A percentile compares a stretch with the other conserved stretches of the same genome.
Evolutionary conservation across 2,113 vertebrate species (phyloP).

Genomic region (Plectropomus leopardus): DNA sequence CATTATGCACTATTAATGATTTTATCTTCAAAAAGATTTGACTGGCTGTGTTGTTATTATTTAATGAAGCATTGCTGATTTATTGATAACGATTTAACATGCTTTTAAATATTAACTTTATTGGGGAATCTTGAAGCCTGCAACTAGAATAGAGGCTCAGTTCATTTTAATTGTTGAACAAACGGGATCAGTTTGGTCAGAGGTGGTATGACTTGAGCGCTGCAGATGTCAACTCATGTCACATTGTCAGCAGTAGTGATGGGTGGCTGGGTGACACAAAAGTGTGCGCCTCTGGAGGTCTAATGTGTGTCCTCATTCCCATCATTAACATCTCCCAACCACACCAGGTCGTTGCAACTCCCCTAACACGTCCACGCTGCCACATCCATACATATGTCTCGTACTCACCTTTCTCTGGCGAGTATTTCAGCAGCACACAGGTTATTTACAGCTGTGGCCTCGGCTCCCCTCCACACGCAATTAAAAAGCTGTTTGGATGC

Average conservation of each 20-base stretch:
- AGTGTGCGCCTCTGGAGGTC: neutral
- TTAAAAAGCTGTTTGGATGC: conserved; percentile 55
- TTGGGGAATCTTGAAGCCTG: neutral
- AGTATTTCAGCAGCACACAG: neutral
- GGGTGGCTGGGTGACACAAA: neutral
- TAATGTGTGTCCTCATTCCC: neutral
- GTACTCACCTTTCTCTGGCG: neutral
- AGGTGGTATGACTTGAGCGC: neutral
- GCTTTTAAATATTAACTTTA: conserved; percentile 14
- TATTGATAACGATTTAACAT: conserved; percentile 22
- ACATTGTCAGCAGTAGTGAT: neutral
- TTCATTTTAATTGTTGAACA: conserved; percentile 5
- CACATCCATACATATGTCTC: neutral
- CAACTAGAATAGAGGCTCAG: neutral
- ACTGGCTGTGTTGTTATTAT: conserved; percentile 1
- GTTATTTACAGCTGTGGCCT: conserved; percentile 57
- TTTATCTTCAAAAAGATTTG: conserved; percentile 16
- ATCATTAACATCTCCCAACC: conserved; percentile 5
- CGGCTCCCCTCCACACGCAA: conserved; percentile 35
- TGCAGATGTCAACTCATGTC: conserved; percentile 4
- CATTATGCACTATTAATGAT: conserved; percentile 5
- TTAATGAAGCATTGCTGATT: conserved; percentile 32
- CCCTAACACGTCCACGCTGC: neutral
- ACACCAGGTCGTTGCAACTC: conserved; percentile 2
- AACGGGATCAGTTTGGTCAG: conserved; percentile 13